Base-by-base conservation (phyloP, 2,888 invertebrate genomes). In the Suillia variegata region DNA sequence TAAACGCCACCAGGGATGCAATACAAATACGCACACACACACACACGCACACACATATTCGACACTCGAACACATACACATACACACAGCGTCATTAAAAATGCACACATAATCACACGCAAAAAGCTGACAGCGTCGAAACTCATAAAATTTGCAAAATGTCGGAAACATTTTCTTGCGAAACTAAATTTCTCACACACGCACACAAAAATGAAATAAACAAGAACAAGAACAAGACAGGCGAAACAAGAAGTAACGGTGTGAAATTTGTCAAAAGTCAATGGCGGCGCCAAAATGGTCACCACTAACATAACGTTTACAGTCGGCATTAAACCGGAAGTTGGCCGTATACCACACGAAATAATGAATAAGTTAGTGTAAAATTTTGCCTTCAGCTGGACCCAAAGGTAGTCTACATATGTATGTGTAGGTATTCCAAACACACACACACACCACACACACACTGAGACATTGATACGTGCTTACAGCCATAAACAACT, bases 111-210 rank as follows among this genome's bases (percentile, higher is more conserved):
- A 57, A 57, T 57, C 56, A 57, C 56, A 57, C 56, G 50, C 51
- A 71, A 65, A 64, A 38, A 6, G 12, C 38, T 13, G n/a, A 8
- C 38, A 38, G 38, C n/a, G 38, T 10, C 68, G 68, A 74, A 73
- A 70, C 71, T 70, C 68, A 72, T 74, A 67, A 71, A 74, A 74
- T 70, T 73, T 68, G 70, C 71, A 71, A 72, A n/a, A 71, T 69
- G 73, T 71, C 73, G 73, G 73, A 71, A 73, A 73, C n/a, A 73
- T 71, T 71, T 70, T 71, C 71, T 73, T 71, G n/a, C n/a, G n/a
- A n/a, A 71, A 71, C 71, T 70, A 68, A 71, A 71, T 71, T 71
- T 71, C 61, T 12, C 31, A 31, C 12, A 6, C 31, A 31, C 31
- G 12, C 31, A 31, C 31, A 12, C 31, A 6, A 31, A 6, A 31